Percentiles rank a stretch among this genome's conserved stretches.
These are phyloP conservation scores for Hydractinia echinata DNA, from an alignment of 30 jellyfish, hydroid and myxozoan genomes.

Conservation along the genomic window DNA sequence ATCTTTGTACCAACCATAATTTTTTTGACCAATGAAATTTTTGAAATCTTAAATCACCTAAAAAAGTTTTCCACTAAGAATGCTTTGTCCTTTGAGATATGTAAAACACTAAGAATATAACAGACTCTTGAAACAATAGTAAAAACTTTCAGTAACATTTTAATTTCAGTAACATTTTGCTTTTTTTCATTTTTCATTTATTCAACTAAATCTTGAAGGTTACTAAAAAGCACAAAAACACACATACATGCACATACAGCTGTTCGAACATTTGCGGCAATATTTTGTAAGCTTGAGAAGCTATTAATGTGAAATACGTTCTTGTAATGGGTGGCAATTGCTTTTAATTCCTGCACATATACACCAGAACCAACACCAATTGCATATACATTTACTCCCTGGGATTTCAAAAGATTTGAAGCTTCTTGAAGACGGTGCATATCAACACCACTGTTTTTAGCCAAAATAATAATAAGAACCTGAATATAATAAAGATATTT, in stretches of 20 bases:
- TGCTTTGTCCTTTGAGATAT: too few relatives aligned
- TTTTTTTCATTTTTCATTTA: too few relatives aligned
- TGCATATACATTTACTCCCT: conserved; percentile 24
- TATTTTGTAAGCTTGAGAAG: conserved; percentile 6
- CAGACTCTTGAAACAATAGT: too few relatives aligned
- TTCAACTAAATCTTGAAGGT: too few relatives aligned
- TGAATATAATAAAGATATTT: neutral
- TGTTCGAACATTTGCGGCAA: conserved; percentile 29
- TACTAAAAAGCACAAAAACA: too few relatives aligned
- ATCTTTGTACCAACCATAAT: too few relatives aligned
- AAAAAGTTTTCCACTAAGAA: too few relatives aligned
- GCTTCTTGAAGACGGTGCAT: conserved; percentile 16
- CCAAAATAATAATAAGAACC: conserved; percentile 45
- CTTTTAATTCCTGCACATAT: conserved; percentile 30
- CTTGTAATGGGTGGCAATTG: conserved; percentile 32
- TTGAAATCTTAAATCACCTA: too few relatives aligned
- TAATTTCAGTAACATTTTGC: too few relatives aligned
- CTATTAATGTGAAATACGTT: conserved; percentile 37
- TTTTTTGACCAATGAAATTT: too few relatives aligned
- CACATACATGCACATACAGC: conserved; percentile 42
- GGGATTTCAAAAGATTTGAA: conserved; percentile 25
- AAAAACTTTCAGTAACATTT: too few relatives aligned
- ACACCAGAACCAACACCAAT: conserved; percentile 40
- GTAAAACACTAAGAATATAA: too few relatives aligned
- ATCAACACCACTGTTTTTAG: conserved; percentile 37